phyloP scores from a whole-genome alignment of 2,113 vertebrate genomes.

The Psittacus erithacus region DNA sequence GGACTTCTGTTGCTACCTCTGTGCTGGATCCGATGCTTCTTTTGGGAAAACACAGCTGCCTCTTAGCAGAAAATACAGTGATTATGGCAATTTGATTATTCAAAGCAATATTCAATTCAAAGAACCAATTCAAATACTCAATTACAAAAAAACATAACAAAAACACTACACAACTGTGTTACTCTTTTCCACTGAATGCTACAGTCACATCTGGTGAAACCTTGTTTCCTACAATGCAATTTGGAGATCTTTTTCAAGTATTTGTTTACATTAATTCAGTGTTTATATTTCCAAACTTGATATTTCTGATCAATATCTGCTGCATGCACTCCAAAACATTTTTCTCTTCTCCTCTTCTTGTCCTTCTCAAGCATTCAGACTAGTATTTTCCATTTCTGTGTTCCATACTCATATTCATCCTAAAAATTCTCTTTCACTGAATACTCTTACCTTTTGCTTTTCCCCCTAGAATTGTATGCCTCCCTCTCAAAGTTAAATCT shows the following conservation, averaged over 20 bases:
- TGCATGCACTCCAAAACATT: background rate
- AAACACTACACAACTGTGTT: background rate
- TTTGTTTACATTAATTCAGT: background rate
- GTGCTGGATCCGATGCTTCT: background rate
- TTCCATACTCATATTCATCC: background rate
- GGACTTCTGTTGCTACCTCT: background rate
- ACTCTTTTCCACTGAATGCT: background rate
- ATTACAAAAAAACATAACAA: background rate
- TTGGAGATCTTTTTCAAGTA: background rate
- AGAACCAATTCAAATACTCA: background rate
- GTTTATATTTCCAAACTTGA: background rate
- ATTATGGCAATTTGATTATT: background rate
- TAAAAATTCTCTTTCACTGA: background rate
- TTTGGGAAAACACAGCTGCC: fast-evolving
- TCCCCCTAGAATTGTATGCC: background rate
- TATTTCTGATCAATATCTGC: background rate
- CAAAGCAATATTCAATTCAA: background rate
- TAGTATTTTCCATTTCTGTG: background rate
- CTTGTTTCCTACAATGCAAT: background rate
- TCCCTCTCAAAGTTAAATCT: background rate
- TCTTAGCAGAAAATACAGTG: background rate
- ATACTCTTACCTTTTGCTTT: background rate
- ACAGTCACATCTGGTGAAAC: background rate
- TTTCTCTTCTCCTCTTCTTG: background rate
- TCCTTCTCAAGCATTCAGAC: background rate